Base-by-base conservation (phyloP, 1,140 invertebrate genomes). In the Nephotettix cincticeps region DNA sequence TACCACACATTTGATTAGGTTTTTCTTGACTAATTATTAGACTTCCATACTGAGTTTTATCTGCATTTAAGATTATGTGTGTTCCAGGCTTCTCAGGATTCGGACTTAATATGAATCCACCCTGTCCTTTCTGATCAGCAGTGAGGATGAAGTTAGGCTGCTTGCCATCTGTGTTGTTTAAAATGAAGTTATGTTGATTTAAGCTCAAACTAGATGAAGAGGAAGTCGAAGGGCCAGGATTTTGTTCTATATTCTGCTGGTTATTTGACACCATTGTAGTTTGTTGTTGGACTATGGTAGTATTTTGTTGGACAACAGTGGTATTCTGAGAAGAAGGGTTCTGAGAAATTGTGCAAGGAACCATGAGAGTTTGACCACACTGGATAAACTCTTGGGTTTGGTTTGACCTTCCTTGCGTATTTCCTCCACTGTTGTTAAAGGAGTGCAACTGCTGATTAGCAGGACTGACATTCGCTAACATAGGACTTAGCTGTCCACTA, bases 401-500 rank as follows among this genome's bases (percentile, higher is more conserved):
- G 29, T 45, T 64, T 23, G 30, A 27, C 25, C 47, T 21, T 4
- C 14, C 56, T 68, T 45, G 65, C 9, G 30, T 47, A 45, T 47
- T 63, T 17, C 63, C 70, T 23, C 40, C 68, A 63, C 21, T 25
- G 23, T 21, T 40, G 28, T 70, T 58, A 27, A 70, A 70, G 1
- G 69, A 64, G 29, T 70, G 69, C 19, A 74, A 68, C 58, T 70
- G 71, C 61, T 84, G 86, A 73, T 88, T 88, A 63, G 87, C 88
- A 0, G 90, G 90, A 79, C 88, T 91, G 1, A 92, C 85, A 75
- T 87, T 91, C 0, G 90, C 88, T 0, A 92, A 84, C 56, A 92
- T 83, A 1, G 91, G 92, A 81, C 91, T 93, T 14, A 94, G 73
- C 76, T 93, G 91, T 0, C 92, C 91, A 14, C 86, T 83, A 72